phyloP scores from a whole-genome alignment of 2,113 vertebrate genomes.

The Micronycteris hirsuta region DNA sequence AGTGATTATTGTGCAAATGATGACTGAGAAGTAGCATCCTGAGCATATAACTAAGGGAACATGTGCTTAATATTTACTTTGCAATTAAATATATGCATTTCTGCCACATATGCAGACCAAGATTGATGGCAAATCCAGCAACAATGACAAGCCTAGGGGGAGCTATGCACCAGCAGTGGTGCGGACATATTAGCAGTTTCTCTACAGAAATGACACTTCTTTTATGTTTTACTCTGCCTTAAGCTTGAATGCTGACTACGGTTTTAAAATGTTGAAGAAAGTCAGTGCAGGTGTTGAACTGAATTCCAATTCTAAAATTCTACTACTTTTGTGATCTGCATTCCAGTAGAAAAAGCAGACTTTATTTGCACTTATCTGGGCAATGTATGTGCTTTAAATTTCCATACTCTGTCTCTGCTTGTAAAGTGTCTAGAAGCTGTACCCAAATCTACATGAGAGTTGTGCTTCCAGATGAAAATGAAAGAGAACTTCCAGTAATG shows the following conservation, averaged over 20 bases:
- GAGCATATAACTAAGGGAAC: neutral
- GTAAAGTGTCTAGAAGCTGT: slow-evolving; percentile 18
- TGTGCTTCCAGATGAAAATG: slow-evolving; percentile 45
- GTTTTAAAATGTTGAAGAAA: slow-evolving; percentile 27
- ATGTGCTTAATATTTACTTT: neutral
- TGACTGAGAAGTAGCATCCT: neutral
- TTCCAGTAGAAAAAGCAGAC: slow-evolving; percentile 10
- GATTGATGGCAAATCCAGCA: neutral
- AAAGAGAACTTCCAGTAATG: slow-evolving; percentile 49
- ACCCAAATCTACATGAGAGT: neutral
- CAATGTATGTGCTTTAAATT: neutral
- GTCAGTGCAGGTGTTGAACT: slow-evolving; percentile 21
- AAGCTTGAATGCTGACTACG: neutral
- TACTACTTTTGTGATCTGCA: neutral
- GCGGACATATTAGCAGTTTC: neutral
- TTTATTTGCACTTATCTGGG: slow-evolving; percentile 46
- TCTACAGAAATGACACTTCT: neutral
- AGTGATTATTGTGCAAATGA: neutral
- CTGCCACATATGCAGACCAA: neutral
- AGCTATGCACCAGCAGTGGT: neutral
- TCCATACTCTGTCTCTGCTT: neutral
- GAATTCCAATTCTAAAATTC: slow-evolving; percentile 13
- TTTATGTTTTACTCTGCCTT: slow-evolving; percentile 20
- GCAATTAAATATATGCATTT: neutral
- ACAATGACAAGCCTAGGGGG: neutral